Base-by-base conservation (phyloP, 2,797 vertebrate genomes). In the Chelmon rostratus region DNA sequence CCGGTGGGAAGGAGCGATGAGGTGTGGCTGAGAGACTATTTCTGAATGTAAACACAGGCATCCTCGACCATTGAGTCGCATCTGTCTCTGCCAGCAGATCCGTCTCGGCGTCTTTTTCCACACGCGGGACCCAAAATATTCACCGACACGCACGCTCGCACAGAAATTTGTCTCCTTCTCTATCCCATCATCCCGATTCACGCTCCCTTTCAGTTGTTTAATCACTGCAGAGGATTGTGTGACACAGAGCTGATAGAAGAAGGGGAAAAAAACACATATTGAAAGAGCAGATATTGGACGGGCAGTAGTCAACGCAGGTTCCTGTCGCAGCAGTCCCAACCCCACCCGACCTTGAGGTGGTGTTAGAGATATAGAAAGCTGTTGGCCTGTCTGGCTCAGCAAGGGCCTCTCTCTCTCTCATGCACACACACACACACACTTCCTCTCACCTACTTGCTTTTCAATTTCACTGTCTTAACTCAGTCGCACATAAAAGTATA, bases 181-280 rank as follows among this genome's bases (percentile, higher is more conserved):
- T 76, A 90, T 86, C 85, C 87, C 82, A 84, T 91, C 88, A 88
- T 89, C 88, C 78, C 76, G 53, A 89, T 89, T 90, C 88, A 89
- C 63, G 78, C 80, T 89, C 72, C 78, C 86, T 88, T 87, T 91
- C 81, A 82, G 90, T 69, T 81, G 88, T 86, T 88, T 91, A 92
- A 93, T 93, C 91, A 88, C 82, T 82, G 87, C 76, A 50, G 84
- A 86, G 88, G 86, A 88, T 89, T 87, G 85, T 74, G 84, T 80
- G 83, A 82, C 78, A 76, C 84, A 77, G 68, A 33, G 63, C 46
- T 77, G 86, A 82, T 66, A 49, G 66, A 75, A 19, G 35, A 21
- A 19, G 28, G 70, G 73, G 59, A 56, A 56, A 59, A 44, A 12
- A 19, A 82, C 65, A 78, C 19, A 56, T 68, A 82, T 70, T 68